Evolutionary conservation across 1,140 invertebrate species (phyloP), one percentile per base, ranked within the genome.

Genomic region (Nomia melanderi): DNA sequence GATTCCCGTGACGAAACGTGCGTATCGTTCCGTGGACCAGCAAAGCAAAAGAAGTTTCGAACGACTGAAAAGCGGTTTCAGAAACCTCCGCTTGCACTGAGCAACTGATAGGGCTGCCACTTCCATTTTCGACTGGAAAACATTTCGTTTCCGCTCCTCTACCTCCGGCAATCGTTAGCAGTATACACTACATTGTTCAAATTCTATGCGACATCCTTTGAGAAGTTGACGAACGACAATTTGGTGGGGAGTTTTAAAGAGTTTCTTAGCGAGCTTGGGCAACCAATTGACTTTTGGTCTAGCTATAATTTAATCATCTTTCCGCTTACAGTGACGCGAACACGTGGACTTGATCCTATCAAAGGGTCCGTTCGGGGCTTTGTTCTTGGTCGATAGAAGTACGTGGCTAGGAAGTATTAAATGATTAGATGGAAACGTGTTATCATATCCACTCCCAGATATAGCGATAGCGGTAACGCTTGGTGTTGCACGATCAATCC

Each of bases 11-110:
- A 54, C n/a, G 54, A 29, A 29, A 57, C 20, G n/a, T 50, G 5
- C 8, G 4, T n/a, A 8, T 31, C 27, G 27, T 57, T 29, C 6
- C 54, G 14, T 0, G 20, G 27, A 57, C n/a, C 6, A 25, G 17
- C 8, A 25, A 17, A 47, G 29, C 6, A 29, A 72, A 72, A 64
- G 59, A 53, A 47, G 23, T 64, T 50, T 72, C 31, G 41, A 72
- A 36, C 17, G 8, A 9, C 8, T 29, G 27, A 8, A n/a, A 50
- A 47, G 23, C n/a, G 17, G 9, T 23, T n/a, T 57, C 9, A 1
- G 1, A 33, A 29, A n/a, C 14, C 17, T 57, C n/a, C 0, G 3
- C n/a, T n/a, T n/a, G 23, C 23, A 25, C 50, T 14, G 54, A 11
- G 12, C 17, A 14, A 56, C 25, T 25, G 27, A 27, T 14, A 12